These are phyloP conservation scores for Trachythela sp. DNA, from an alignment of 64 coral and sea anemone genomes.

Conservation along the genomic window DNA sequence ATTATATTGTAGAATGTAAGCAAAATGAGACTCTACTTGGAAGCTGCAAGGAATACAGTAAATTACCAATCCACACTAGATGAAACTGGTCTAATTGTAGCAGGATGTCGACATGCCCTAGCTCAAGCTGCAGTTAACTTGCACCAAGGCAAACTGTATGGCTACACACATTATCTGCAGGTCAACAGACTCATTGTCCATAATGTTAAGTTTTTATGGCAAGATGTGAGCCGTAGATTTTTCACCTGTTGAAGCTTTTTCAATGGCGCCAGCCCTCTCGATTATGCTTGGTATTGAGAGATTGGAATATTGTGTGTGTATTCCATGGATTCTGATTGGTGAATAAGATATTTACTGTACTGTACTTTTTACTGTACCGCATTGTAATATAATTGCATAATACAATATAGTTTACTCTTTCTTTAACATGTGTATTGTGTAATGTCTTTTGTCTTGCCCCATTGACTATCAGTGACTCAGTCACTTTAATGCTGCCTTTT, in stretches of 20 bases:
- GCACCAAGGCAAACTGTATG: conserved; percentile 30
- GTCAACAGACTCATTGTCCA: not conserved
- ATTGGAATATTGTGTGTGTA: too few species aligned
- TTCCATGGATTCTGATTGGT: too few species aligned
- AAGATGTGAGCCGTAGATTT: conserved; percentile 29
- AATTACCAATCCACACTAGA: conserved; percentile 14
- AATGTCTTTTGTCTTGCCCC: too few species aligned
- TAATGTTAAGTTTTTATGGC: conserved; percentile 28
- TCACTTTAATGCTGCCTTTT: too few species aligned
- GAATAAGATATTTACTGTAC: too few species aligned
- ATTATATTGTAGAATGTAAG: not conserved
- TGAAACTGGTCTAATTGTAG: conserved; percentile 30
- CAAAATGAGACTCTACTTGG: not conserved
- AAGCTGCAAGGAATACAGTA: not conserved
- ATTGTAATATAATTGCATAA: too few species aligned
- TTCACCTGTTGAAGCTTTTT: not conserved
- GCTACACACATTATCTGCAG: conserved; percentile 39
- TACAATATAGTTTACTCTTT: not conserved
- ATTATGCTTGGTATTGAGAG: conserved; percentile 45
- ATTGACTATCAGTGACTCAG: too few species aligned
- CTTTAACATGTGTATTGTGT: not conserved
- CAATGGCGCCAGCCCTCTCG: conserved; percentile 23
- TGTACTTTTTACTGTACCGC: too few species aligned
- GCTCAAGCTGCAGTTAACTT: conserved; percentile 32
- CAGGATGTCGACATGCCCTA: conserved; percentile 23